Base-by-base conservation (phyloP, 1,140 invertebrate genomes). In the Rhagoletis pomonella region DNA sequence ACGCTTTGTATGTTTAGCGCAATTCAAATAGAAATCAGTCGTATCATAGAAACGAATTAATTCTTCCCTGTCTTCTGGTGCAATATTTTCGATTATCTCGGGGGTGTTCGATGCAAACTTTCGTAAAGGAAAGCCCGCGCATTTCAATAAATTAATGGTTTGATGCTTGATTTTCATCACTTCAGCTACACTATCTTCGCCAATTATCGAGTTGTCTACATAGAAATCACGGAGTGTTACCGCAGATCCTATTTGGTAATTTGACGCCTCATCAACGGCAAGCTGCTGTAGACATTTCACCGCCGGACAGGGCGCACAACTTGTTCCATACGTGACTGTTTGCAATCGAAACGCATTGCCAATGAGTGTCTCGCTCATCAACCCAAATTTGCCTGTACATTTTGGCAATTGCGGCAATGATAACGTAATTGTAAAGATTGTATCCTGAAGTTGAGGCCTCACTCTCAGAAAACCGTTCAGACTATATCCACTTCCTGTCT, bases 321-420 rank as follows among this genome's bases (percentile, higher is more conserved):
- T 85, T 1, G 87, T 88, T 6, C 89, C 89, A 86, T 88, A 93
- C n/a, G 84, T 88, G 2, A 90, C 88, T 0, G 89, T 90, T 29
- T 87, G 60, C 39, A 89, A 62, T 86, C 87, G 10, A 81, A 86
- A 94, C 90, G 89, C 89, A 88, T 88, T 93, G 92, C 87, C 88
- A 92, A 50, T 90, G 87, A 44, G 89, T 87, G 58, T 93, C 88
- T 29, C 89, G 88, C 19, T 87, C 29, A 39, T 89, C 85, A 12
- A 94, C 89, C 87, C 87, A 50, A 50, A 94, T 90, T 88, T 94
- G 92, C 14, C 93, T 87, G 86, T 93, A 94, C 93, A 94, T 94
- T 88, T 93, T 93, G 86, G 88, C 88, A 69, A 93, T 90, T 73
- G 94, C 93, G 9, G 89, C 90, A 6, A 89, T 89, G 5, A 94